Conservation (phyloP, 2,888 invertebrate genomes). For the Xanthorhoe spadicearia region DNA sequence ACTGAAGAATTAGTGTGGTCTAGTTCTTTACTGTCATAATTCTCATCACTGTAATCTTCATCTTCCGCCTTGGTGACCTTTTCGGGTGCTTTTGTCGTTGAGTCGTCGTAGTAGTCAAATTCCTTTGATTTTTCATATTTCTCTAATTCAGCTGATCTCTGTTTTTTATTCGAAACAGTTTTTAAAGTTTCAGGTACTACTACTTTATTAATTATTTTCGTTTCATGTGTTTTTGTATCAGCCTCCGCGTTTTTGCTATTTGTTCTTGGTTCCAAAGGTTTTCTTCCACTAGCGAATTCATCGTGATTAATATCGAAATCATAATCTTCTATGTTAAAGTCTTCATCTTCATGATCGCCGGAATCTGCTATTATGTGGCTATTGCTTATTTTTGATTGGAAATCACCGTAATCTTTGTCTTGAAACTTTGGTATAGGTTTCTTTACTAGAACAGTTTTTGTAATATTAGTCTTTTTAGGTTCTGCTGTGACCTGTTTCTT, state of each 20-base stretch:
- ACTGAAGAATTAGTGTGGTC: slow-evolving; percentile 42
- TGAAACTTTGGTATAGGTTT: slow-evolving; percentile 72
- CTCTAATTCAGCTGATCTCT: slow-evolving; percentile 43
- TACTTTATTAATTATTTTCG: slow-evolving; percentile 48
- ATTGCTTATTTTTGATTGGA: slow-evolving; percentile 57
- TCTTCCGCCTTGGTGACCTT: slow-evolving; percentile 43
- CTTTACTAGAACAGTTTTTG: slow-evolving; percentile 55
- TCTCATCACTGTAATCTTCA: slow-evolving; percentile 56
- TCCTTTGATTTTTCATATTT: slow-evolving; percentile 50
- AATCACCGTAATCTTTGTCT: slow-evolving; percentile 66
- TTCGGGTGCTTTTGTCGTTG: slow-evolving; percentile 44
- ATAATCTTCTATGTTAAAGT: slow-evolving; percentile 73
- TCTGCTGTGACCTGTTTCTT: slow-evolving; percentile 33
- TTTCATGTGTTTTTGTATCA: slow-evolving; percentile 30
- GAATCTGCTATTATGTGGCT: slow-evolving; percentile 56
- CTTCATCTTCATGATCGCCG: slow-evolving; percentile 73
- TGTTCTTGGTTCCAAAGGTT: slow-evolving; percentile 64
- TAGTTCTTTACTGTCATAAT: slow-evolving; percentile 57
- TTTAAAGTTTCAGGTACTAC: slow-evolving; percentile 31
- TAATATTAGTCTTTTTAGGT: slow-evolving; percentile 10
- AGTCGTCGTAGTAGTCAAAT: slow-evolving; percentile 63
- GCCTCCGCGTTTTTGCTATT: slow-evolving; percentile 10
- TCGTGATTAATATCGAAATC: slow-evolving; percentile 77
- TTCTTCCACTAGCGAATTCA: slow-evolving; percentile 66
- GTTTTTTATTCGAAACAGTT: slow-evolving; percentile 43